Evolutionary conservation across 2,797 vertebrate genomes (phyloP).

Genomic region (Vireo griseus): DNA sequence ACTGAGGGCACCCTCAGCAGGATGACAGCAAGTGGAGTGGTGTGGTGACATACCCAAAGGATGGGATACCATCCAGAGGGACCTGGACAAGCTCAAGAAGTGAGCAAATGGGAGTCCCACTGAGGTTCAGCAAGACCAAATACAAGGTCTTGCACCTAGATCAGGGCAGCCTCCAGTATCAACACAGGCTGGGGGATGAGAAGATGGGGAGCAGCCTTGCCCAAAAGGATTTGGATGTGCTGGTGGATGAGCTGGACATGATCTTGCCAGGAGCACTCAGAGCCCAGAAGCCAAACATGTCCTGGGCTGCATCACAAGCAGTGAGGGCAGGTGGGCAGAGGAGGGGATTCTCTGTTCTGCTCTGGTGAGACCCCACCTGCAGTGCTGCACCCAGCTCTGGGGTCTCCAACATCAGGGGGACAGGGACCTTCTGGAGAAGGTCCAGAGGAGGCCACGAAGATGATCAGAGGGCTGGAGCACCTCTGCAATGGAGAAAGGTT

Average conservation of each 20-base stretch:
- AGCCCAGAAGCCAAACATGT: fast-evolving
- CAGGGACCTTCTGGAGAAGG: not conserved
- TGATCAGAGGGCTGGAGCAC: not conserved
- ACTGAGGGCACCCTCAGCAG: not conserved
- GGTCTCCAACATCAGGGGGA: not conserved
- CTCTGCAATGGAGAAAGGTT: not conserved
- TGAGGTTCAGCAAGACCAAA: not conserved
- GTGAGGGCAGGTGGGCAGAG: not conserved
- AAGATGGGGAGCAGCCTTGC: not conserved
- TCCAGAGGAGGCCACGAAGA: not conserved
- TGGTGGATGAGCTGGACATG: not conserved
- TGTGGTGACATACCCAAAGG: not conserved
- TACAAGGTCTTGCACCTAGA: not conserved
- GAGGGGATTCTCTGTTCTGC: not conserved
- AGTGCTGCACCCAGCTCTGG: not conserved
- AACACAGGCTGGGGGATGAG: not conserved
- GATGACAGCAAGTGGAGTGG: not conserved
- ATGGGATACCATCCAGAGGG: not conserved
- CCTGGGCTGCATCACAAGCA: not conserved
- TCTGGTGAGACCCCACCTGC: not conserved
- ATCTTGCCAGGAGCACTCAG: too few relatives aligned
- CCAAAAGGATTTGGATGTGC: not conserved
- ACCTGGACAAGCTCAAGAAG: not conserved
- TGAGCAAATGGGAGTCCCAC: not conserved
- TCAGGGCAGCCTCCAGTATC: not conserved